Conservation (phyloP, 2,113 vertebrate species). For the Gila orcuttii region DNA sequence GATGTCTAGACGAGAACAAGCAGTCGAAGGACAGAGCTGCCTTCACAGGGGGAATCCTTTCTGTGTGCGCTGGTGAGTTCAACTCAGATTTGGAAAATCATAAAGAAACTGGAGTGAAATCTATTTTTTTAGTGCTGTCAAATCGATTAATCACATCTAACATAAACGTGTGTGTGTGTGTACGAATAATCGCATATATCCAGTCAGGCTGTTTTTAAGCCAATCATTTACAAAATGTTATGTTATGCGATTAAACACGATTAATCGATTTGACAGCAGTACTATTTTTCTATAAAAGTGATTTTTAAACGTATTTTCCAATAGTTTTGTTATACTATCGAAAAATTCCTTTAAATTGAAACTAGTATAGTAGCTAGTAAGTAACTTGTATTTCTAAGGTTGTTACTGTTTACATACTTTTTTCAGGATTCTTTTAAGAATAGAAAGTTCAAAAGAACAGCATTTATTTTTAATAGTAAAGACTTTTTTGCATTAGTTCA, state of each 20-base stretch:
- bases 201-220: too few species aligned
- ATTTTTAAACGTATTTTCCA: too few species aligned
- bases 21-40: conserved; percentile 80
- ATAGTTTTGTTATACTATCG: too few species aligned
- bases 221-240: too few species aligned
- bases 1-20: conserved; percentile 81
- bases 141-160: too few species aligned
- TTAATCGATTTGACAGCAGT: too few species aligned
- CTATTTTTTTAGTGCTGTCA: background rate
- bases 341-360: background rate
- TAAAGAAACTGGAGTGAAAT: background rate
- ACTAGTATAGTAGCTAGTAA: background rate
- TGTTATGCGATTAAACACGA: too few species aligned
- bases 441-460: background rate
- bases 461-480: background rate
- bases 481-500: too few species aligned
- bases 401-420: too few species aligned
- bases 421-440: background rate
- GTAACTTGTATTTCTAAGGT: background rate
- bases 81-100: background rate
- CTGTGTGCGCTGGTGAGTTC: conserved; percentile 82
- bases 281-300: too few species aligned
- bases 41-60: conserved; percentile 80
- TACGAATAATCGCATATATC: too few species aligned
- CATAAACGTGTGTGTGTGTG: too few species aligned